Evolutionary conservation across 2,888 invertebrate species (phyloP).

Genomic region (Lottia gigantea): DNA sequence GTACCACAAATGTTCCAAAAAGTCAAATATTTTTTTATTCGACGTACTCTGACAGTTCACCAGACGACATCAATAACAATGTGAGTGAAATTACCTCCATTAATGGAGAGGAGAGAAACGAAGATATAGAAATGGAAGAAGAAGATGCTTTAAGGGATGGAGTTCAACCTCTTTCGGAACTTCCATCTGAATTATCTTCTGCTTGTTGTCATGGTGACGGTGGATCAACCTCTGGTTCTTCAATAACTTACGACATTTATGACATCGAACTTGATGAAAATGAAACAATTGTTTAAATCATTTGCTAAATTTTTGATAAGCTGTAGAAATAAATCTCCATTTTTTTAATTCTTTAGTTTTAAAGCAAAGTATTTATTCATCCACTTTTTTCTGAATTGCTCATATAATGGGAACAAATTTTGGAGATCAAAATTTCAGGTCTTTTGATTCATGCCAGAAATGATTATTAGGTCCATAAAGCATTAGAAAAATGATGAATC

Average conservation of each 20-base stretch:
- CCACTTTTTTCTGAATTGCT: too few species aligned
- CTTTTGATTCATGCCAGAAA: too few species aligned
- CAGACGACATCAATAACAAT: neutral
- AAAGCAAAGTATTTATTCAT: too few species aligned
- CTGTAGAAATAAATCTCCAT: neutral
- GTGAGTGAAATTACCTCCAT: neutral
- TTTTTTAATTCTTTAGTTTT: too few species aligned
- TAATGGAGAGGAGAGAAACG: neutral
- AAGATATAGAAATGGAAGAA: neutral
- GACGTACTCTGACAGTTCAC: neutral
- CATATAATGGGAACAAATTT: too few species aligned
- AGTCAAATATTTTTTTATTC: neutral
- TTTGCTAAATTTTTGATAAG: neutral
- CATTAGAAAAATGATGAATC: too few species aligned
- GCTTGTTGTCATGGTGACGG: constrained; percentile 16
- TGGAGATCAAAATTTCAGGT: too few species aligned
- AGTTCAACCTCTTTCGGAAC: neutral
- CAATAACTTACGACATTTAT: constrained; percentile 26
- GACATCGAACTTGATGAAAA: constrained; percentile 30
- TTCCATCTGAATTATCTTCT: neutral
- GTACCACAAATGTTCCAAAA: constrained; percentile 4
- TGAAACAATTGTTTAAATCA: constrained; percentile 34
- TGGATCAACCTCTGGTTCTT: constrained; percentile 33
- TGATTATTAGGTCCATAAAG: too few species aligned
- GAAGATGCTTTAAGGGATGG: neutral